A percentile compares a stretch with the other conserved stretches of the same genome.
phyloP scores from a whole-genome alignment of 2,113 vertebrate genomes.

The Phasianus colchicus region DNA sequence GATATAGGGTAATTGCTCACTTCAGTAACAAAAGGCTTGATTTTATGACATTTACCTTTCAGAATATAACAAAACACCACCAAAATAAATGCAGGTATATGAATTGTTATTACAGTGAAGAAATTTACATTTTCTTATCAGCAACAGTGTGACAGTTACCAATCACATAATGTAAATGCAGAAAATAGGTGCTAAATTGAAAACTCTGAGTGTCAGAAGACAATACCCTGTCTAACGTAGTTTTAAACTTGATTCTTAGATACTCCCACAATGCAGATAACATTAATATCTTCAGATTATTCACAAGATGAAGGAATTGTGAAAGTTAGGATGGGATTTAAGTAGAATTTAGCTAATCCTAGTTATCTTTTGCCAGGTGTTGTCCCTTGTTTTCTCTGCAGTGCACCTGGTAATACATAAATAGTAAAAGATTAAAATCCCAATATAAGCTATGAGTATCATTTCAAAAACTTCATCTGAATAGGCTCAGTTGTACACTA shows the following conservation, averaged over 20 bases:
- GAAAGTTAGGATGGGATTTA: not conserved
- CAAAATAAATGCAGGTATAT: not conserved
- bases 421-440: not conserved
- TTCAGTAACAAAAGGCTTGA: not conserved
- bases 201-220: not conserved
- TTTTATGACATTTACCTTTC: not conserved
- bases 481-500: not conserved
- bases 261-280: not conserved
- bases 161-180: not conserved
- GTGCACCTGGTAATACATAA: not conserved
- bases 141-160: not conserved
- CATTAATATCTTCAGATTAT: not conserved
- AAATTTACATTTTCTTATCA: not conserved
- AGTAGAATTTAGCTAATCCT: not conserved
- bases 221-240: not conserved
- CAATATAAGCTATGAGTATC: not conserved
- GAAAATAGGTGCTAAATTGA: not conserved
- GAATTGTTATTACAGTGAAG: not conserved
- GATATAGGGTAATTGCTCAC: not conserved
- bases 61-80: not conserved
- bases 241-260: not conserved
- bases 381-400: not conserved
- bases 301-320: not conserved
- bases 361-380: not conserved
- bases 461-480: not conserved